Evolutionary conservation across 2,888 invertebrate species (phyloP).

Genomic region (Hirtodrosophila trivittata): DNA sequence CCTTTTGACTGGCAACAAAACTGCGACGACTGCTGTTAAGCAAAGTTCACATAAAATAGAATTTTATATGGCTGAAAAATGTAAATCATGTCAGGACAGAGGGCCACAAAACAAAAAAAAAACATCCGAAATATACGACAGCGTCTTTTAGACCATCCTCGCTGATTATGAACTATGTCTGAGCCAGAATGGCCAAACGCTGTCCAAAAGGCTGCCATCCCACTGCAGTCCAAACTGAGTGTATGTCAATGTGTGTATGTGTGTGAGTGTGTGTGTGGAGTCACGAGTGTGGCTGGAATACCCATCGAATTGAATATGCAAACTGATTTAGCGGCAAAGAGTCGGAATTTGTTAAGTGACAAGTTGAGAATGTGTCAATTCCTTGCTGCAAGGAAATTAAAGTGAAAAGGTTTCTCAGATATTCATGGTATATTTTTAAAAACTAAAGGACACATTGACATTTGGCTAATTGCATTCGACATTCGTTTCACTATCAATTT

Average conservation of each 20-base stretch:
- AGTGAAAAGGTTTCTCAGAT: background rate
- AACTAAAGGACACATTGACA: background rate
- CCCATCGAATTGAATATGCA: conserved; percentile 21
- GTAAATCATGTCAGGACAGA: conserved; percentile 69
- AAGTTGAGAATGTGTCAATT: conserved; percentile 13
- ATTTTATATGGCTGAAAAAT: conserved; percentile 76
- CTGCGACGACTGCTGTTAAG: conserved; percentile 53
- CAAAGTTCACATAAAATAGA: conserved; percentile 75
- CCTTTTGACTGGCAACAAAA: conserved; percentile 34
- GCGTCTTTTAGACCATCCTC: conserved; percentile 53
- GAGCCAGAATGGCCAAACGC: conserved; percentile 50
- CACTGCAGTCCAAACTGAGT: conserved; percentile 37
- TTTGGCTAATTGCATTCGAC: no score
- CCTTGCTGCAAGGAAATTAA: background rate
- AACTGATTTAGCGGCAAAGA: conserved; percentile 26
- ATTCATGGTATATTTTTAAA: no score
- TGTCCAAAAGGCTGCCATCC: conserved; percentile 33
- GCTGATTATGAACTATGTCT: conserved; percentile 67
- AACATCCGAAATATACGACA: conserved; percentile 5
- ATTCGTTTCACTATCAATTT: no score
- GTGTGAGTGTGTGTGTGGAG: background rate
- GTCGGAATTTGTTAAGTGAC: conserved; percentile 13
- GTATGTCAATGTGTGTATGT: conserved; percentile 1
- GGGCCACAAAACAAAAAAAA: conserved; percentile 22
- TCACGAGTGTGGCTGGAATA: background rate